These are phyloP conservation scores for Platorchestia sp. DNA, from an alignment of 1,140 invertebrate species.

Conservation along the genomic window DNA sequence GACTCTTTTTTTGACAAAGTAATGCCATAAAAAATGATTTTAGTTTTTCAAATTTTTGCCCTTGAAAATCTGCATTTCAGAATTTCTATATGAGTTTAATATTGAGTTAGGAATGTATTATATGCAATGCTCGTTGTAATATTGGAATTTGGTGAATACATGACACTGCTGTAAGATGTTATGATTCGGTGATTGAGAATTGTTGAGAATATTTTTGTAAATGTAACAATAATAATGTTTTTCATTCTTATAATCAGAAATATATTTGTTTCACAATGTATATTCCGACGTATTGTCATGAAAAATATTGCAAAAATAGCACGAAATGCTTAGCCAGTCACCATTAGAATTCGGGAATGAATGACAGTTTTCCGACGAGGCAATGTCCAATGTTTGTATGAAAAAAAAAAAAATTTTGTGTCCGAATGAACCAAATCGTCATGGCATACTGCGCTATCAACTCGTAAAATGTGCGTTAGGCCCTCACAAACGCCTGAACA, in stretches of 20 bases:
- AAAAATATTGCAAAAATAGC: neutral
- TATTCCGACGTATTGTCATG: neutral
- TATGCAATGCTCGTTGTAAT: neutral
- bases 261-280: neutral
- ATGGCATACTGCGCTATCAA: too few relatives aligned
- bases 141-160: neutral
- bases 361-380: too few relatives aligned
- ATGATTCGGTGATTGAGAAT: neutral
- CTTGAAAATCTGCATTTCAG: neutral
- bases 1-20: constrained; percentile 26
- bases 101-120: too few relatives aligned
- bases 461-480: too few relatives aligned
- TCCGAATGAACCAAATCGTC: too few relatives aligned
- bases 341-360: too few relatives aligned
- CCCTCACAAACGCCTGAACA: too few relatives aligned
- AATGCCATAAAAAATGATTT: neutral
- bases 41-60: neutral
- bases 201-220: neutral
- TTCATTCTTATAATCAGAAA: neutral
- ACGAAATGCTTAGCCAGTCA: too few relatives aligned
- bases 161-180: neutral
- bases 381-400: too few relatives aligned
- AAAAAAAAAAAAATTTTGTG: too few relatives aligned
- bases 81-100: too few relatives aligned
- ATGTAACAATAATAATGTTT: neutral